Evolutionary conservation across 2,888 invertebrate genomes (phyloP), one percentile per base, ranked within the genome.

Genomic region (Chrysomela aeneicollis): DNA sequence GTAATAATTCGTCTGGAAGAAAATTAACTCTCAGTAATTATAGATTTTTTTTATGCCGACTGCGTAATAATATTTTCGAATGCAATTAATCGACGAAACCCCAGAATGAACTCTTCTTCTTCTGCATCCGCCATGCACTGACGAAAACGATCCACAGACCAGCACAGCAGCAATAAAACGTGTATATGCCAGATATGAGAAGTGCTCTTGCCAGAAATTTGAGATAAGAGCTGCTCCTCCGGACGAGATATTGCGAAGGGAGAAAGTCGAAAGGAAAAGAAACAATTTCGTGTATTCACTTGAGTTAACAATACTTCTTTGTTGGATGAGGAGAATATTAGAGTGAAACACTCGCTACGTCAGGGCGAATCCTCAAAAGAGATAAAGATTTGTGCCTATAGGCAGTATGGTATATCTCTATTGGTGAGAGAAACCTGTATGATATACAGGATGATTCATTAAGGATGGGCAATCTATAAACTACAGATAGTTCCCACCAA

Each of bases 181-280:
- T 78, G 76, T 77, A 77, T 61, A 61, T 30, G 42, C 49, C 47
- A 77, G 78, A 79, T 78, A 78, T 74, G 76, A 75, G 73, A 77
- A 76, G 35, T 35, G 76, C 59, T 55, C 76, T 76, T 73, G 76
- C 73, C 70, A 76, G 79, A 76, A 77, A 77, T 77, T 76, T 76
- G 74, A 78, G 77, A 78, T 76, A 77, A 77, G 75, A 73, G 73
- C 70, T 63, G n/a, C n/a, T n/a, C n/a, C n/a, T 26, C 68, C 72
- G 73, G 75, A 76, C 74, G 76, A 74, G 75, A 76, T 76, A 76
- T 73, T 75, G 75, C 70, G n/a, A 12, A 15, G 15, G 15, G 42
- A 42, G 42, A 15, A 42, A 15, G n/a, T 42, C 42, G 42, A 42
- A 42, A 4, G 42, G 42, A 42, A 42, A 42, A 42, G 42, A 42